Evolutionary conservation across 2,888 invertebrate species (phyloP).

Genomic region (Stenotaenia linearis): DNA sequence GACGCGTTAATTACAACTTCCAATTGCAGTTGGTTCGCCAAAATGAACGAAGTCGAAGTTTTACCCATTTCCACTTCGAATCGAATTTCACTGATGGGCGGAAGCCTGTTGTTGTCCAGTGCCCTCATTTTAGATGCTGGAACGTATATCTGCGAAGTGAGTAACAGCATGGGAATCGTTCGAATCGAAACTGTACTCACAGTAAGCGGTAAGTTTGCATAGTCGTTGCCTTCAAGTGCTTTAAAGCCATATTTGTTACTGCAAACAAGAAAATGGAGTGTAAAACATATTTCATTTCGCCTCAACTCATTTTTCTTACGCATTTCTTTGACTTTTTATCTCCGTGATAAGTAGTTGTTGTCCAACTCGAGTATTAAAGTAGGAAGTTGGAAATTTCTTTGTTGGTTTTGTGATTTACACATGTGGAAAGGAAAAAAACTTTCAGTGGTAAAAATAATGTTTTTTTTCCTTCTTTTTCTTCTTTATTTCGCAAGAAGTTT

Average conservation of each 20-base stretch:
- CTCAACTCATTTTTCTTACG: too few species aligned
- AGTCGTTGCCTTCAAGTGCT: neutral
- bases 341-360: neutral
- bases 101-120: slow-evolving; percentile 31
- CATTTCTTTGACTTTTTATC: neutral
- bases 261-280: neutral
- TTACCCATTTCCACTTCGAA: slow-evolving; percentile 33
- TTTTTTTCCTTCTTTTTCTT: neutral
- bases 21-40: slow-evolving; percentile 34
- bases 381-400: neutral
- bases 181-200: slow-evolving; percentile 42
- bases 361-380: neutral
- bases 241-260: too few species aligned
- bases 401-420: neutral
- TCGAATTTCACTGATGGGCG: slow-evolving; percentile 30
- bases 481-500: neutral
- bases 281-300: too few species aligned
- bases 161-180: slow-evolving; percentile 44
- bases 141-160: slow-evolving; percentile 46
- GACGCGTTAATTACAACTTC: too few species aligned
- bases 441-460: neutral
- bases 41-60: slow-evolving; percentile 30
- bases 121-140: slow-evolving; percentile 43
- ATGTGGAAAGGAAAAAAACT: neutral
- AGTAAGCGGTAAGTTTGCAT: slow-evolving; percentile 44